Evolutionary conservation across 2,797 vertebrate species (phyloP), one percentile per base, ranked within the genome.

Genomic region (Typhlichthys subterraneus): DNA sequence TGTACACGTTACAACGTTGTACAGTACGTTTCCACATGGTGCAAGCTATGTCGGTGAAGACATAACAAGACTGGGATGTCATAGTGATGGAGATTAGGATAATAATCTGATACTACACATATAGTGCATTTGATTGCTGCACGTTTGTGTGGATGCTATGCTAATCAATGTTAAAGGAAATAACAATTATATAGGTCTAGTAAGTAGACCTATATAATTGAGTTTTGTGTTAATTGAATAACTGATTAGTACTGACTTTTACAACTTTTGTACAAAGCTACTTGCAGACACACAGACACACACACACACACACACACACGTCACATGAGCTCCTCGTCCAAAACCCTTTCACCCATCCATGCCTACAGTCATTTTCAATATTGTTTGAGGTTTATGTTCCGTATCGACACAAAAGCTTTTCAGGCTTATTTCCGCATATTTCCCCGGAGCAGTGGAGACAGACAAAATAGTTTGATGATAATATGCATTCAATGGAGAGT

Each of bases 391-490:
- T 54, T 38, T 60, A 72, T 45, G 42, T 38, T 4, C 56, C 59
- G 13, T 73, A 54, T 49, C 11, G 53, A 67, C 63, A 57, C 51
- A 72, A 50, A 15, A 70, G 50, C 19, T 45, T 42, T 73, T 45
- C 14, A 59, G 7, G 15, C 59, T 65, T n/a, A n/a, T n/a, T n/a
- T n/a, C 63, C 72, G 59, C 67, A 69, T 75, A 61, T 75, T 70
- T 82, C 58, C 66, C 65, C 72, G 51, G 69, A 67, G 56, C 56
- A 69, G 59, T 80, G 75, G 67, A 83, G 75, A 77, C 67, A 87
- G 65, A 61, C 66, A 75, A 58, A 80, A 75, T 75, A 66, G 54
- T 14, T 67, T 81, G 65, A 72, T 47, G 72, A 57, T 81, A 75
- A 81, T 73, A 53, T 57, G 17, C 63, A 71, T 79, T 79, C 29